A percentile compares a stretch with the other conserved stretches of the same genome.
Evolutionary conservation across 92 coral and sea anemone genomes (phyloP).

Genomic region (Epizoanthus scotinus): DNA sequence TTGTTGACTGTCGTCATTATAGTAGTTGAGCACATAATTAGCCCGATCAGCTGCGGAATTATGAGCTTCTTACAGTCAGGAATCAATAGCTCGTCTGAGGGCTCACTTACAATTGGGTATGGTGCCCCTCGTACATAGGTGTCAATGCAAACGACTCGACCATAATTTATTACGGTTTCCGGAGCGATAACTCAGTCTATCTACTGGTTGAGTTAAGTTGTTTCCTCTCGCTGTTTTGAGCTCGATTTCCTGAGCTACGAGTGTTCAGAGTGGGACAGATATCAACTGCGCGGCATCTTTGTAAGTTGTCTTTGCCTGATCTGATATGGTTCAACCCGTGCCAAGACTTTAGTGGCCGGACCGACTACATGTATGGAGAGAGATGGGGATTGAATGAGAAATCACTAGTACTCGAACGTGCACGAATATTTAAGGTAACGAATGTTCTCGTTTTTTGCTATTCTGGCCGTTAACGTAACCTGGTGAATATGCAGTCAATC

Average conservation of each 20-base stretch:
- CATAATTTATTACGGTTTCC: not conserved
- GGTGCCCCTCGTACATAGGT: not conserved
- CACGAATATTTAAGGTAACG: not conserved
- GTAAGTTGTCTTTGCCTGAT: not conserved
- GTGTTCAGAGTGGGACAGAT: not conserved
- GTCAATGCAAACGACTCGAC: not conserved
- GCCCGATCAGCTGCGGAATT: not conserved
- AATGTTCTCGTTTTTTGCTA: no score
- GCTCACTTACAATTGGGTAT: not conserved
- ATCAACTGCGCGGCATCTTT: not conserved
- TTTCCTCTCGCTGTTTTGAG: no score
- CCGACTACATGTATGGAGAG: not conserved
- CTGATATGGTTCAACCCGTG: not conserved
- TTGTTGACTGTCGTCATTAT: not conserved
- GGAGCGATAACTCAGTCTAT: not conserved
- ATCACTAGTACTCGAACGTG: not conserved
- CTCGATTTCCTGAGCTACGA: no score
- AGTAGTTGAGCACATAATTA: slow-evolving; percentile 8
- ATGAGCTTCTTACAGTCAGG: slow-evolving; percentile 17
- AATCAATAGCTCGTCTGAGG: not conserved
- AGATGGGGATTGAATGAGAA: not conserved
- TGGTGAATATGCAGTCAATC: no score
- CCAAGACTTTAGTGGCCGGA: not conserved
- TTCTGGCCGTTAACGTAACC: no score
- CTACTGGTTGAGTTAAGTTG: no score